These are phyloP conservation scores for Gobiocypris rarus DNA, from an alignment of 2,113 vertebrate species.

Conservation along the genomic window DNA sequence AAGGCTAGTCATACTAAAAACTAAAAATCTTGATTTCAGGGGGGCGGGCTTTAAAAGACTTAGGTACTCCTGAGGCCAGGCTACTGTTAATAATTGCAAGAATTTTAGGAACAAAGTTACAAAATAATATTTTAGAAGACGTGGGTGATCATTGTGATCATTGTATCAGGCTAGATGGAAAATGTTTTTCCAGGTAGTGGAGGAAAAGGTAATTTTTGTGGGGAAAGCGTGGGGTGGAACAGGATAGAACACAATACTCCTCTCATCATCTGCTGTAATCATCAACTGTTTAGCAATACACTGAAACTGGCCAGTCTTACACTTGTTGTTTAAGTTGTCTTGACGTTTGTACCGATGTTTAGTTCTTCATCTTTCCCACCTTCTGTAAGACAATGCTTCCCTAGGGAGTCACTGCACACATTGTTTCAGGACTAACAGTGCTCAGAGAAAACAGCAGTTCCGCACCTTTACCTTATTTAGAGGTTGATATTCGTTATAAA, in stretches of 20 bases:
- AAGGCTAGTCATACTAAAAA: no score
- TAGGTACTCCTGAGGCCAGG: no score
- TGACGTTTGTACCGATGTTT: constrained; percentile 12
- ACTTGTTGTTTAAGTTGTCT: constrained; percentile 25
- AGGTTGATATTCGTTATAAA: not conserved
- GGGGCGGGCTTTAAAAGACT: no score
- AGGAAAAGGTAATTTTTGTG: constrained; percentile 57
- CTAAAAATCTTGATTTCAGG: no score
- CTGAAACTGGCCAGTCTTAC: constrained; percentile 17
- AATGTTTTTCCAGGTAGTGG: constrained; percentile 23
- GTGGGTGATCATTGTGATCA: not conserved
- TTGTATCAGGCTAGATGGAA: constrained; percentile 20
- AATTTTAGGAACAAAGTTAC: no score
- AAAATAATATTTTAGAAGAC: no score
- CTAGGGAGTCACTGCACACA: not conserved
- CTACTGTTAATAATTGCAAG: no score
- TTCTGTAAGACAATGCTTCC: constrained; percentile 20
- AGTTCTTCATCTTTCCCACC: constrained; percentile 26
- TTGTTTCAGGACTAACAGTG: not conserved
- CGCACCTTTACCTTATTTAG: not conserved
- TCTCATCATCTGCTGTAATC: constrained; percentile 60
- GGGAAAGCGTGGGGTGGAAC: constrained; percentile 59
- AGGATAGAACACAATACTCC: constrained; percentile 67
- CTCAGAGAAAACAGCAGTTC: not conserved
- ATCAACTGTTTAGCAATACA: constrained; percentile 56